Percentiles rank a stretch among this genome's conserved stretches.
phyloP scores from a whole-genome alignment of 2,113 vertebrate genomes.

The Mola mola region DNA sequence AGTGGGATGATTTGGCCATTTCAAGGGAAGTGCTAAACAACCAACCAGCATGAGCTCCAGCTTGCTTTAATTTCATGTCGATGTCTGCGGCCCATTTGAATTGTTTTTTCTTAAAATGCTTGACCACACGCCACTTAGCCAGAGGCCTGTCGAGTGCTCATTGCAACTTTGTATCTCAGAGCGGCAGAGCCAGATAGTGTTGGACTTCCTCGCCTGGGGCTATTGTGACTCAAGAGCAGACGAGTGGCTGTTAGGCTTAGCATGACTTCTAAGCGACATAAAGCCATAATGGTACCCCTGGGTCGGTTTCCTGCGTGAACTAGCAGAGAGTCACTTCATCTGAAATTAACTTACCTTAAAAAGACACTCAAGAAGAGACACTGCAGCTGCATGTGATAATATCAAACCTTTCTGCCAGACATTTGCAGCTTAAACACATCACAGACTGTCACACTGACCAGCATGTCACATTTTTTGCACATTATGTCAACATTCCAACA shows the following conservation, averaged over 20 bases:
- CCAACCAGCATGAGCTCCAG: constrained; percentile 14
- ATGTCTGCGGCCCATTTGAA: constrained; percentile 32
- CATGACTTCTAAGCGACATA: constrained; percentile 44
- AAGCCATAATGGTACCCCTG: constrained; percentile 26
- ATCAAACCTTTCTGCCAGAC: constrained; percentile 17
- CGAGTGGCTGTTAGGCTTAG: constrained; percentile 62
- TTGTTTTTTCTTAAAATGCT: constrained; percentile 45
- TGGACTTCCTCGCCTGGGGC: constrained; percentile 51
- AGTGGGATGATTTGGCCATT: constrained; percentile 36
- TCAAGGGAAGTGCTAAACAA: constrained; percentile 39
- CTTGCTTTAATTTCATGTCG: constrained; percentile 16
- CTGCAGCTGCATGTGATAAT: constrained; percentile 8
- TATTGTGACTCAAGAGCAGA: constrained; percentile 47
- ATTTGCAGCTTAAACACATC: constrained; percentile 3
- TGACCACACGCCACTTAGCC: constrained; percentile 44
- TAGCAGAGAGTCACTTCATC: constrained; percentile 18
- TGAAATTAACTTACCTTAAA: constrained; percentile 23
- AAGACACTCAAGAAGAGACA: not conserved
- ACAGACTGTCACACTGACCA: too few relatives aligned
- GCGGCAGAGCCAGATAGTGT: constrained; percentile 42
- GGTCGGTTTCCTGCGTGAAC: constrained; percentile 22
- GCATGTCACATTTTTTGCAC: too few relatives aligned
- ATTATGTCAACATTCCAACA: too few relatives aligned
- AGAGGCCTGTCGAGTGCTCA: constrained; percentile 32
- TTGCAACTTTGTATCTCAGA: constrained; percentile 52